A percentile compares a stretch with the other conserved stretches of the same genome.
These are phyloP conservation scores for Orthonevra nobilis DNA, from an alignment of 2,888 invertebrate species.

Conservation along the genomic window DNA sequence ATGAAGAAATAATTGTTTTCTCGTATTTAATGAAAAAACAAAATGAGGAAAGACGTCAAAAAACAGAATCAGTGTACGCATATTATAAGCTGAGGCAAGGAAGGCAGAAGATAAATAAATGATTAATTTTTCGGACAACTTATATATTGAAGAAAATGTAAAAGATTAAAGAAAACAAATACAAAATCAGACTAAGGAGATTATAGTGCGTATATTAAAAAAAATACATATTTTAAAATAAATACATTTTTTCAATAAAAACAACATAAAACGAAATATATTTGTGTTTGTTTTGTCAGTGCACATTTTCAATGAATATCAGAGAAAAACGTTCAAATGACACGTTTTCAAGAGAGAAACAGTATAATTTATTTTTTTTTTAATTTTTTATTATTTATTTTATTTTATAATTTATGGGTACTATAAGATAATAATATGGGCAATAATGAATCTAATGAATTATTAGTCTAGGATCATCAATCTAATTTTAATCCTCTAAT, in stretches of 20 bases:
- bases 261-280: slow-evolving; percentile 47
- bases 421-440: no score
- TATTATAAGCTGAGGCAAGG: slow-evolving; percentile 52
- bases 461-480: no score
- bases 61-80: slow-evolving; percentile 64
- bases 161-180: slow-evolving; percentile 38
- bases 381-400: no score
- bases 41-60: slow-evolving; percentile 36
- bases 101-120: slow-evolving; percentile 21
- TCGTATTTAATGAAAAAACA: slow-evolving; percentile 45
- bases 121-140: slow-evolving; percentile 64
- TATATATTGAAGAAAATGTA: slow-evolving; percentile 68
- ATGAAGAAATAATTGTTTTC: slow-evolving; percentile 57
- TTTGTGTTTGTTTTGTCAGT: no score
- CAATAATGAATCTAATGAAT: no score
- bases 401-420: no score
- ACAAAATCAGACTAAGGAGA: slow-evolving; percentile 61
- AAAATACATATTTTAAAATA: slow-evolving; percentile 72
- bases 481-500: no score
- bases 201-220: slow-evolving; percentile 63
- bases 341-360: no score
- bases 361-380: no score
- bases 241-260: slow-evolving; percentile 72
- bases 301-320: no score
- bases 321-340: no score